Base-by-base conservation (phyloP, 1,140 invertebrate species). In the Ridgeia piscesae region DNA sequence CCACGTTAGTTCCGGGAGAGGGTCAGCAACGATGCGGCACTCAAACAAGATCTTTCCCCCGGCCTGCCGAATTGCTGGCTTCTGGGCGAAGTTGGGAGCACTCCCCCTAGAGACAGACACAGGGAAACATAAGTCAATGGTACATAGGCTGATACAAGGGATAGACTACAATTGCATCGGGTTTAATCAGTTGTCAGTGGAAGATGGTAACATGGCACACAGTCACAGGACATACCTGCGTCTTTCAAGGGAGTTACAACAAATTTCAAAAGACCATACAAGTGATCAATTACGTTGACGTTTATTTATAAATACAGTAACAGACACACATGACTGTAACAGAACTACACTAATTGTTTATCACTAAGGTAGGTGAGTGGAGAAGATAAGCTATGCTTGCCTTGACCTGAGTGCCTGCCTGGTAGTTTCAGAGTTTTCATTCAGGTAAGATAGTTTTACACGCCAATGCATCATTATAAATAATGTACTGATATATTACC, bases 81-180 rank as follows among this genome's bases (percentile, higher is more conserved):
- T 99, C 97, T 99, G 98, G 95, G 98, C 97, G 97, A 99, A 99
- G 95, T 98, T 99, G 95, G 99, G 99, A 95, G 99, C 98, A 96
- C 98, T 97, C 95, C 98, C 77, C 89, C 89, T 90, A 42, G 17
- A 42, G 35, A 90, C n/a, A n/a, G 31, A 90, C n/a, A n/a, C n/a
- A 21, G 58, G 17, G 27, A 77, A 77, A 21, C 27, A 77, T 9
- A 77, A 27, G 27, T 77, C 58, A 77, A 77, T 21, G 27, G 58
- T 4, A 77, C 11, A 77, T 4, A 77, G 27, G 27, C n/a, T n/a
- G n/a, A n/a, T 77, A 9, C 58, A 77, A 77, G 58, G 58, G 27
- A 21, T 77, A 77, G 0, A 77, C 4, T 42, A 42, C 11, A 9
- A 77, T 21, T 77, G 58, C 11, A 77, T 77, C 17, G 58, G 11